Base-by-base conservation (phyloP, 1,140 invertebrate species). In the Aethina tumida region DNA sequence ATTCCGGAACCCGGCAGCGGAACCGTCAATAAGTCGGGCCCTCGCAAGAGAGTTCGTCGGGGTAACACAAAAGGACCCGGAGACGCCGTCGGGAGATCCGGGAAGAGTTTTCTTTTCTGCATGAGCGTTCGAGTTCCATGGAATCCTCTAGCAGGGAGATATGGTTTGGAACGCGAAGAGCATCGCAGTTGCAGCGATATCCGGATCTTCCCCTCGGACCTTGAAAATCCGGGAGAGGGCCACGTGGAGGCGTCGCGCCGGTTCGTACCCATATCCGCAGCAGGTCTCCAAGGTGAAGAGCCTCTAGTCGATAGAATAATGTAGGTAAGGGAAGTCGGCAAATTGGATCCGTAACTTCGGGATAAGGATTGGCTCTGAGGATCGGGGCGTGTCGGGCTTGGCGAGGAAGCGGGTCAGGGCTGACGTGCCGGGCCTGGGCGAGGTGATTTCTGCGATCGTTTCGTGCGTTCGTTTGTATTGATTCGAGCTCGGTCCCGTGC, bases 301-400 rank as follows among this genome's bases (percentile, higher is more conserved):
- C 79, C 83, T 85, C 80, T 85, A 79, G 79, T 83, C 73, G 78
- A 82, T 84, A 79, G 78, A 83, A 70, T 73, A 85, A 85, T 83
- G 79, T 83, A 84, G 81, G 74, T 84, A 85, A 85, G 79, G 79
- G 75, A 81, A 81, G 77, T 83, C 59, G 61, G 68, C 72, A 81
- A 84, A 51, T 71, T 77, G 65, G 78, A 82, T 81, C 76, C 76
- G 76, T 84, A 81, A 79, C 76, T 79, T 81, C 68, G 75, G 77
- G 68, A 80, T 67, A 79, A 77, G 74, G 73, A 65, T 79, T 79
- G 74, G 73, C 74, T 79, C 76, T 79, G 70, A 75, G 71, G 74
- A 67, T 65, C 62, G 69, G 65, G 70, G 33, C 29, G 63, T 61
- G 70, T 73, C 71, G 71, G 73, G 73, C 69, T 73, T 68, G 61